Evolutionary conservation across 1,140 invertebrate genomes (phyloP).

Genomic region (Branchinecta lindahli): DNA sequence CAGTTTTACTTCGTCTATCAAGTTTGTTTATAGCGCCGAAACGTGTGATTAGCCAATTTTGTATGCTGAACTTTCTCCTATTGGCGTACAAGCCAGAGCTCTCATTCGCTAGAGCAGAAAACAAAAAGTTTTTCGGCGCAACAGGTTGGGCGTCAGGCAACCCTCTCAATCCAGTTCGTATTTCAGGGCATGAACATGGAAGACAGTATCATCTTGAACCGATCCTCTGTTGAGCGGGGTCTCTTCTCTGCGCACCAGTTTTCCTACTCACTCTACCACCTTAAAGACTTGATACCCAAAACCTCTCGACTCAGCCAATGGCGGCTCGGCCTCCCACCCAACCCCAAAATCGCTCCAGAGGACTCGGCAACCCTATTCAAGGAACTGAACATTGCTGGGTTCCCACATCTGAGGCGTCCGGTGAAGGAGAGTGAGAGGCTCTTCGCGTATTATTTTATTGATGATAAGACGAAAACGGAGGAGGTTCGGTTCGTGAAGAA

Average conservation of each 20-base stretch:
- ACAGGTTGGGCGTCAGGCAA: no score
- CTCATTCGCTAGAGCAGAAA: no score
- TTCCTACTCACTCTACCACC: neutral
- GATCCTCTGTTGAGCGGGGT: neutral
- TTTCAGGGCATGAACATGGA: conserved; percentile 6
- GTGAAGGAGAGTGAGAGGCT: neutral
- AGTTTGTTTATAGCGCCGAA: no score
- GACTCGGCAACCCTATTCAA: neutral
- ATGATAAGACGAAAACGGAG: neutral
- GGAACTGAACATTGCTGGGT: neutral
- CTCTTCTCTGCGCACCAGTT: neutral
- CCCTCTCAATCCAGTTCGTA: neutral
- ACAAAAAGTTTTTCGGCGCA: no score
- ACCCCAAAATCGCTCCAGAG: neutral
- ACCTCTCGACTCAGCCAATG: neutral
- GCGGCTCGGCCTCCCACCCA: neutral
- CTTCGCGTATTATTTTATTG: neutral
- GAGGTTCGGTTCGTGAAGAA: neutral
- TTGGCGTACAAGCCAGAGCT: no score
- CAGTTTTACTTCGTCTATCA: no score
- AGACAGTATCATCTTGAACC: neutral
- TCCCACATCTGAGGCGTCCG: neutral
- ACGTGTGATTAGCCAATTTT: no score
- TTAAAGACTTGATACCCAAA: neutral
- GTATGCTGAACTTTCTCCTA: no score